Conservation (phyloP, 1,140 invertebrate species). For the Bombus polaris region DNA sequence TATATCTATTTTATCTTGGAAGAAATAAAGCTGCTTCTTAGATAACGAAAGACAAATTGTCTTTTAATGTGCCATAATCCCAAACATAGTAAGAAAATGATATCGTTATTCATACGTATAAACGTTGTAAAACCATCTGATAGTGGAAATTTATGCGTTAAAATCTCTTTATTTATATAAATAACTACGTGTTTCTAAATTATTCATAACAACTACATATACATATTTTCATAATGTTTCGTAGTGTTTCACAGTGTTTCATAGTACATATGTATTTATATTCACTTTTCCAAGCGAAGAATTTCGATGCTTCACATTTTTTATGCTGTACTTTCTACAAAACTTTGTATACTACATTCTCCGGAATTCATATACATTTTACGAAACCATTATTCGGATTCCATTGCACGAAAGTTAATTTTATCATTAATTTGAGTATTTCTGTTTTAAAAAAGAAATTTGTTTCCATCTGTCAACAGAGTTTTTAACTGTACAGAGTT, state of each 20-base stretch:
- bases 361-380: too few species aligned
- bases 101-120: not conserved
- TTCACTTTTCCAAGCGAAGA: not conserved
- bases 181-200: too few species aligned
- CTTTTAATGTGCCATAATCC: not conserved
- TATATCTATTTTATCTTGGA: conserved; percentile 3
- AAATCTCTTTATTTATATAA: not conserved
- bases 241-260: too few species aligned
- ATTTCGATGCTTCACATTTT: not conserved
- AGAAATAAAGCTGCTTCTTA: not conserved
- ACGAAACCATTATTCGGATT: not conserved
- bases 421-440: not conserved
- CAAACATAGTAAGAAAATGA: not conserved
- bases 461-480: not conserved
- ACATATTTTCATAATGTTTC: too few species aligned
- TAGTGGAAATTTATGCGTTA: not conserved
- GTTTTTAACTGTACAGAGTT: not conserved
- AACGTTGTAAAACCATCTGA: conserved; percentile 1
- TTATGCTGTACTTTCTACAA: not conserved
- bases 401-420: not conserved
- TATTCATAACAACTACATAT: too few species aligned
- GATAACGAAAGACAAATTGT: conserved; percentile 8
- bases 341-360: not conserved
- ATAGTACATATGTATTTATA: too few species aligned
- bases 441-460: not conserved